phyloP scores from a whole-genome alignment of 2,888 invertebrate genomes.

The Bugula neritina region DNA sequence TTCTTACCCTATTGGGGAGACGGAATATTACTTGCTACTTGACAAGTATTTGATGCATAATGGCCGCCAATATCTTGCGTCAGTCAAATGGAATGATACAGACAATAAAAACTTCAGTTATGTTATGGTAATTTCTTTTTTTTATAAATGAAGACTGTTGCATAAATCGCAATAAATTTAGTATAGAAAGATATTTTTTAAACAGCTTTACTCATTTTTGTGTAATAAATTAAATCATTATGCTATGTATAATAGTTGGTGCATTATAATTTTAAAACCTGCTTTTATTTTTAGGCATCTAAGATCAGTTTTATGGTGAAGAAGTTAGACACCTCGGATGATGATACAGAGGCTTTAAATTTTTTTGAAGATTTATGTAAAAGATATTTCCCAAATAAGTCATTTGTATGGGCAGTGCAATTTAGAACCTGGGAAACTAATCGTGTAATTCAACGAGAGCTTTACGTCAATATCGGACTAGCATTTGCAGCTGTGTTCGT shows the following conservation, averaged over 20 bases:
- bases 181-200: too few relatives aligned
- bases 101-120: background rate
- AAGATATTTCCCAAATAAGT: slow-evolving; percentile 33
- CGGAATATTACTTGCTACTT: background rate
- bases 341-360: slow-evolving; percentile 36
- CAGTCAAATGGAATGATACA: slow-evolving; percentile 9
- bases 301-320: slow-evolving; percentile 35
- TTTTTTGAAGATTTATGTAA: slow-evolving; percentile 31
- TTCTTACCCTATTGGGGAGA: background rate
- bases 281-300: slow-evolving; percentile 33
- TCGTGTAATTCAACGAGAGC: slow-evolving; percentile 66
- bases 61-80: background rate
- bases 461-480: slow-evolving; percentile 68
- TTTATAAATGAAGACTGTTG: too few relatives aligned
- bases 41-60: background rate
- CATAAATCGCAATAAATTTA: too few relatives aligned
- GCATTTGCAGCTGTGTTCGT: slow-evolving; percentile 72
- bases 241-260: too few relatives aligned
- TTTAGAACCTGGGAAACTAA: slow-evolving; percentile 43
- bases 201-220: too few relatives aligned
- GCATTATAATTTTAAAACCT: too few relatives aligned
- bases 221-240: too few relatives aligned
- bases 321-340: slow-evolving; percentile 32
- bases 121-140: background rate
- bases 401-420: slow-evolving; percentile 37